Evolutionary conservation across 2,113 vertebrate species (phyloP), one percentile per base, ranked within the genome.

Genomic region (Tylochromis polylepis): DNA sequence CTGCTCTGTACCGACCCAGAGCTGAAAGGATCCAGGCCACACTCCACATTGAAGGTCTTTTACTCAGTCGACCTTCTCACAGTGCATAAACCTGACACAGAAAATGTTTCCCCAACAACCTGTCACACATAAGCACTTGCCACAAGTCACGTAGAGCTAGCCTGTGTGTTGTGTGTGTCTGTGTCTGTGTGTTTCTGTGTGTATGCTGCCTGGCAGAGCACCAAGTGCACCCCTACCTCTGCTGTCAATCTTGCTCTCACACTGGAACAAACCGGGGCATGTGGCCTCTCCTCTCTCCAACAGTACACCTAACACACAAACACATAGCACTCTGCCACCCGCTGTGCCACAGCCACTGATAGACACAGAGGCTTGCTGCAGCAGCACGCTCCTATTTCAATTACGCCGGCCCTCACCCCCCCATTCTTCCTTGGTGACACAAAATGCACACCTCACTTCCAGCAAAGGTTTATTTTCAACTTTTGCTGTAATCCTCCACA

Each of bases 211-310:
- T 91, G 89, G 87, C 87, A 55, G 89, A 91, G 70, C 85, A 85
- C 87, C 88, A 60, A 87, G 86, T 72, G 84, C 90, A 83, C 93
- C 87, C 91, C 86, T 83, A 80, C 89, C 89, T 89, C 81, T 22
- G 90, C 92, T 91, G 92, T 94, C 93, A 93, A 87, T 94, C 92
- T 81, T 49, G 87, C 84, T 94, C 90, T 91, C 70, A 83, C 90
- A 89, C 82, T 89, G 87, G 90, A 94, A 93, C 87, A 89, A 89
- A 87, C 60, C 16, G 43, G 91, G 79, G 85, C 88, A 83, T 79
- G 87, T 67, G 90, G 88, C 91, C 86, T 90, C 87, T 87, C 82
- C 77, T 78, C 80, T 84, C 78, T 60, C 29, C 16, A n/a, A 11
- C 41, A 20, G 60, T 15, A 41, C 80, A 18, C 75, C 81, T 10